Conservation (phyloP, 2,888 invertebrate genomes). For the Tuberolachnus salignus region DNA sequence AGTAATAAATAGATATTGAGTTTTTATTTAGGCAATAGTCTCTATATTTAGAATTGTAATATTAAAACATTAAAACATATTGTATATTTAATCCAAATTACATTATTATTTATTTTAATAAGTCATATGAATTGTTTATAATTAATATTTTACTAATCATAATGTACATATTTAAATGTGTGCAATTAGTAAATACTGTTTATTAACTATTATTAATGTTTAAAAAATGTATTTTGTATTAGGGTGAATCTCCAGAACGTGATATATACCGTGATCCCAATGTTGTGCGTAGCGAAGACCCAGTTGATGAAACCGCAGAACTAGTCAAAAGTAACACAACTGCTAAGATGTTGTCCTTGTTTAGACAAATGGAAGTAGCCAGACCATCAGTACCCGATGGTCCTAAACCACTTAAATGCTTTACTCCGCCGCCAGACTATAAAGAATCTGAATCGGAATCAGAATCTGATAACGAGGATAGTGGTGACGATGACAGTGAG, state of each 20-base stretch:
- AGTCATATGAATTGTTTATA: slow-evolving; percentile 5
- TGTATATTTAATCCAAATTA: not conserved
- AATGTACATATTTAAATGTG: not conserved
- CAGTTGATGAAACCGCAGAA: slow-evolving; percentile 65
- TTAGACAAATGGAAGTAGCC: slow-evolving; percentile 84
- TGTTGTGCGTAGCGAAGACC: slow-evolving; percentile 69
- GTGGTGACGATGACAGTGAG: slow-evolving; percentile 60
- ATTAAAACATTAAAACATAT: not conserved
- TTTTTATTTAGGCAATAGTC: slow-evolving; percentile 1
- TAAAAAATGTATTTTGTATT: slow-evolving; percentile 56
- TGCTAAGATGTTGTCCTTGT: slow-evolving; percentile 84
- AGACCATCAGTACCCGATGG: slow-evolving; percentile 68
- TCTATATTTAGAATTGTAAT: not conserved
- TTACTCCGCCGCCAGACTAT: slow-evolving; percentile 85
- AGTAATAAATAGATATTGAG: not conserved
- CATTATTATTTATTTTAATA: not conserved
- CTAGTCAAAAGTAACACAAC: slow-evolving; percentile 74
- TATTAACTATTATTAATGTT: not conserved
- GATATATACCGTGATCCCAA: slow-evolving; percentile 77
- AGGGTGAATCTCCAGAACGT: slow-evolving; percentile 74
- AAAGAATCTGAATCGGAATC: slow-evolving; percentile 61
- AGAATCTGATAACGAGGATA: slow-evolving; percentile 63
- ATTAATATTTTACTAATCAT: not conserved
- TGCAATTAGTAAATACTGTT: not conserved
- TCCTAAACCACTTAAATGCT: slow-evolving; percentile 84